phyloP scores from a whole-genome alignment of 2,888 invertebrate species.

The Dioctria rufipes region DNA sequence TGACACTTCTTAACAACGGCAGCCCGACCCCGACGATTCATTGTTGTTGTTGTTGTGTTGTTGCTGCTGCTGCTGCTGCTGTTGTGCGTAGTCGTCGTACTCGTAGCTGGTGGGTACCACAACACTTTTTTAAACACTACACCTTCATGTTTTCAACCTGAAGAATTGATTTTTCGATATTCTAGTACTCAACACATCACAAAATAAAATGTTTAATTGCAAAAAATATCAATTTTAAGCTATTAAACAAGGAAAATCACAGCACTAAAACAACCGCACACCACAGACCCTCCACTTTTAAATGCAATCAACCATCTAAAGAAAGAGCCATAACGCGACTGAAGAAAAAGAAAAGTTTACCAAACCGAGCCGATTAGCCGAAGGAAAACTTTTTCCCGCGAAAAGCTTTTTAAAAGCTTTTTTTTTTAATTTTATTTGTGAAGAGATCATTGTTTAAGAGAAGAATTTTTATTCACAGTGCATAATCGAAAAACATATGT shows the following conservation, averaged over 20 bases:
- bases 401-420: not conserved
- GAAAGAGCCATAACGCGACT: constrained; percentile 44
- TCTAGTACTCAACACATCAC: not conserved
- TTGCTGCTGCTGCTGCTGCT: not conserved
- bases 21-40: constrained; percentile 12
- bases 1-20: constrained; percentile 8
- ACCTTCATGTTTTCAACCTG: not conserved
- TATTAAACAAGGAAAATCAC: constrained; percentile 25
- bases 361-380: not conserved
- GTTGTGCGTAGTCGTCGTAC: not conserved
- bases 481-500: not conserved
- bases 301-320: not conserved
- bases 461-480: not conserved
- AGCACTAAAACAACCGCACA: not conserved
- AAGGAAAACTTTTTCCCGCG: not conserved
- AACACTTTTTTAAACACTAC: not conserved
- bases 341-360: not conserved
- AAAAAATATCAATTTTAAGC: constrained; percentile 33
- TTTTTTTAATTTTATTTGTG: not conserved
- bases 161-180: not conserved
- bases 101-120: not conserved
- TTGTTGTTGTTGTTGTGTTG: constrained; percentile 23
- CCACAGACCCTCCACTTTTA: not conserved
- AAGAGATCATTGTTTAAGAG: constrained; percentile 1
- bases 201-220: constrained; percentile 19